These are phyloP conservation scores for Exephanes ischioxanthus DNA, from an alignment of 2,888 invertebrate species.

Conservation along the genomic window DNA sequence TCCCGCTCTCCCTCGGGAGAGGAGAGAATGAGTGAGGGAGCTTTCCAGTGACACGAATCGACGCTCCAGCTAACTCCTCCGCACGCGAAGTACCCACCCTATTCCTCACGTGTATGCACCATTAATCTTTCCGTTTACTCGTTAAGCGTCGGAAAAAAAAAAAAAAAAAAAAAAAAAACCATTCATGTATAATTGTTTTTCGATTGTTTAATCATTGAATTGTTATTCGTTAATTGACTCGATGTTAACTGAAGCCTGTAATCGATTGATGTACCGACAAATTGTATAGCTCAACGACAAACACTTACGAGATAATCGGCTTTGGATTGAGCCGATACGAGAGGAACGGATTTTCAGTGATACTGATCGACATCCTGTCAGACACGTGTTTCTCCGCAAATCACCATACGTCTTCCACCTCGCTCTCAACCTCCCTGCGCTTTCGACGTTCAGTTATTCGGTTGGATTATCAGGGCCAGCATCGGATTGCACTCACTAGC, in stretches of 20 bases:
- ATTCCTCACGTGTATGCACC: background rate
- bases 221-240: no score
- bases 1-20: constrained; percentile 45
- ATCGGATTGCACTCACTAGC: constrained; percentile 31
- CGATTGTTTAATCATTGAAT: background rate
- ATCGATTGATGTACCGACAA: background rate
- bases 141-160: constrained; percentile 5
- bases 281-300: background rate
- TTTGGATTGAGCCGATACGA: constrained; percentile 6
- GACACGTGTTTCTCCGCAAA: constrained; percentile 38
- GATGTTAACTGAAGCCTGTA: background rate
- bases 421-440: background rate
- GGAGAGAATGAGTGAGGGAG: constrained; percentile 47
- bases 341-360: constrained; percentile 43
- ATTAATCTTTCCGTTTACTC: constrained; percentile 37
- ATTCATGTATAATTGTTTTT: background rate
- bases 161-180: background rate
- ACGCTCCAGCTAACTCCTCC: constrained; percentile 36
- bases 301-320: constrained; percentile 18
- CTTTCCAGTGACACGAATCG: constrained; percentile 58
- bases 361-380: constrained; percentile 44
- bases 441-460: constrained; percentile 5
- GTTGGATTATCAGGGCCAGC: constrained; percentile 32
- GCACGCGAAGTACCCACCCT: constrained; percentile 8
- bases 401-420: background rate